phyloP scores from a whole-genome alignment of 2,888 invertebrate genomes.

The Phlogophora meticulosa region DNA sequence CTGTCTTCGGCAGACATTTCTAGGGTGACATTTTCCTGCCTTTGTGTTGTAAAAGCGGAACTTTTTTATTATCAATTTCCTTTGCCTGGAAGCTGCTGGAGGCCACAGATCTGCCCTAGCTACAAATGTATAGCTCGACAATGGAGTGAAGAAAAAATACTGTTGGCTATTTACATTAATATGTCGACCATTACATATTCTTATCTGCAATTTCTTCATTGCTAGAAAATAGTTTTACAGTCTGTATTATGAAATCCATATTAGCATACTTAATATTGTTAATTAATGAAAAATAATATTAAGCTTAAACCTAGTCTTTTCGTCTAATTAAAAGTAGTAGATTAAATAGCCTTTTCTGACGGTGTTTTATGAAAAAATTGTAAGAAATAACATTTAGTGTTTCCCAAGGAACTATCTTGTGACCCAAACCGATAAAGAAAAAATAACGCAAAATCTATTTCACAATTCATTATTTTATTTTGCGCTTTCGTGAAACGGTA shows the following conservation, averaged over 20 bases:
- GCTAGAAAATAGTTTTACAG: not conserved
- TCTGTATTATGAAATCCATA: constrained; percentile 1
- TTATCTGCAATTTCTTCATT: constrained; percentile 4
- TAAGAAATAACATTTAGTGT: not conserved
- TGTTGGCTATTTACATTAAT: not conserved
- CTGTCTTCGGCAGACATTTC: constrained; percentile 1
- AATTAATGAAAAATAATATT: constrained; percentile 12
- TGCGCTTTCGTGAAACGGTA: no score
- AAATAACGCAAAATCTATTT: no score
- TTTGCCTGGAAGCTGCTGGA: constrained; percentile 4
- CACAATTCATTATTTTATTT: no score
- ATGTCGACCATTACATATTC: not conserved
- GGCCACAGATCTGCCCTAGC: not conserved
- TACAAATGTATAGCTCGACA: not conserved
- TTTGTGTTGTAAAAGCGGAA: constrained; percentile 6
- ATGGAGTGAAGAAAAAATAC: not conserved
- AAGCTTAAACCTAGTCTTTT: no score
- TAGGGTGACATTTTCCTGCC: constrained; percentile 2
- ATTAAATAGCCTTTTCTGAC: no score
- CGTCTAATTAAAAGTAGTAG: no score
- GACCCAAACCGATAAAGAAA: not conserved
- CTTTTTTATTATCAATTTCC: constrained; percentile 20
- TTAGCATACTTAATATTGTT: constrained; percentile 25
- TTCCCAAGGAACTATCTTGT: constrained; percentile 30
- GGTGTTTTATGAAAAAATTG: not conserved